Evolutionary conservation across 1,140 invertebrate genomes (phyloP), one percentile per base, ranked within the genome.

Genomic region (Yoshiicerus persimilis): DNA sequence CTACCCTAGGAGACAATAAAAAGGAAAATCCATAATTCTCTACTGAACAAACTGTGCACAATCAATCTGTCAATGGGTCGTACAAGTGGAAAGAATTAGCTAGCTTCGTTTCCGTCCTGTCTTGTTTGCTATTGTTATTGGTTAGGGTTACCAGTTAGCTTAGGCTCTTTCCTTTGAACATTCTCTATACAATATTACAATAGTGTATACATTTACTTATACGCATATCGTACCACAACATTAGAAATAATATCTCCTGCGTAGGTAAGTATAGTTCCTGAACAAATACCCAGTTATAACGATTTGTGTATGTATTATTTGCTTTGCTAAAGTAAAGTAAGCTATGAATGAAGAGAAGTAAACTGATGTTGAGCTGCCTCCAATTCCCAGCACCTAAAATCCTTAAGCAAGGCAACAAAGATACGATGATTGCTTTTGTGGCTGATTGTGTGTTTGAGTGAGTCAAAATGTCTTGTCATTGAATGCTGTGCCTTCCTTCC

Each of bases 31-130:
- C 75, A 80, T 80, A 80, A 80, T 80, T 80, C 75, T 80, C 32
- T 20, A 20, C 75, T 80, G 75, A 80, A 80, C 75, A 80, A 80
- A 80, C 75, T 80, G 32, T 80, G 32, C 30, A 80, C 75, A 80
- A 80, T 80, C 75, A 80, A 80, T 80, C 75, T 80, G 75, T 80
- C 75, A 80, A 80, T 80, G 75, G 75, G 75, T 80, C 75, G 75
- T 80, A 80, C 75, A 80, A 80, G 75, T 80, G 75, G 75, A 80
- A 80, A 80, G 75, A 80, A 80, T 80, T 80, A 80, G 75, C 75
- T 80, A 11, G 32, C 75, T 80, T 80, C 11, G 34, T 80, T 80
- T 80, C 75, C 75, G 75, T 34, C 32, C 47, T 56, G 47, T 80
- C 75, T 80, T 80, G 32, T 56, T 56, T 56, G 47, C 47, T 56